Conservation (phyloP, 1,140 invertebrate genomes). For the Homarus americanus region DNA sequence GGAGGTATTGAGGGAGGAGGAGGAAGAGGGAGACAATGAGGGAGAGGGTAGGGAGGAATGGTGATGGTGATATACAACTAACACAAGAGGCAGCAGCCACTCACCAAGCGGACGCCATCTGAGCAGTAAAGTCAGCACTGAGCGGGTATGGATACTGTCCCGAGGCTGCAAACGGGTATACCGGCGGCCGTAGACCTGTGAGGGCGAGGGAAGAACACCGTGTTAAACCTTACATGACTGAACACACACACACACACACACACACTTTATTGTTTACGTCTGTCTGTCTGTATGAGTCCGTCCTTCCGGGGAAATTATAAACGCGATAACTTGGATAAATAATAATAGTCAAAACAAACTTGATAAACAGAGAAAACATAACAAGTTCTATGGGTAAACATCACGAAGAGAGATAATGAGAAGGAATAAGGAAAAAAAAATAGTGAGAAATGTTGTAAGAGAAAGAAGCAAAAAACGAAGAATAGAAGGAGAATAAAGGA, state of each 20-base stretch:
- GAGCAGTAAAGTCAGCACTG: conserved; percentile 92
- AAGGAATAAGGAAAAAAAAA: too few species aligned
- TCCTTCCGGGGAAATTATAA: too few species aligned
- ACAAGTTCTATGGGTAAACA: too few species aligned
- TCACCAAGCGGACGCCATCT: conserved; percentile 94
- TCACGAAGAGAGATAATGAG: too few species aligned
- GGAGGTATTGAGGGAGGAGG: not conserved
- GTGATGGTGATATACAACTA: not conserved
- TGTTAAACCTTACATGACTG: not conserved
- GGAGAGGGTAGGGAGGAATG: conserved; percentile 5
- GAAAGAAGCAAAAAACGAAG: too few species aligned
- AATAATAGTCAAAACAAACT: too few species aligned
- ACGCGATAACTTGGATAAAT: too few species aligned
- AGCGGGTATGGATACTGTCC: conserved; percentile 96
- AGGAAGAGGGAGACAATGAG: not conserved
- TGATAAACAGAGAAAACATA: too few species aligned
- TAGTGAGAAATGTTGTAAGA: too few species aligned
- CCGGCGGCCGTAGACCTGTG: conserved; percentile 90
- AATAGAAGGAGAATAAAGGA: too few species aligned
- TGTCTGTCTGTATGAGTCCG: too few species aligned
- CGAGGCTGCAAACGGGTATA: conserved; percentile 90
- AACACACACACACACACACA: not conserved
- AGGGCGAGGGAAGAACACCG: not conserved
- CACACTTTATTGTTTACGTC: not conserved
- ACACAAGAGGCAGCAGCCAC: conserved; percentile 77